Base-by-base conservation (phyloP, 1,140 invertebrate genomes). In the Dinoponera quadriceps region DNA sequence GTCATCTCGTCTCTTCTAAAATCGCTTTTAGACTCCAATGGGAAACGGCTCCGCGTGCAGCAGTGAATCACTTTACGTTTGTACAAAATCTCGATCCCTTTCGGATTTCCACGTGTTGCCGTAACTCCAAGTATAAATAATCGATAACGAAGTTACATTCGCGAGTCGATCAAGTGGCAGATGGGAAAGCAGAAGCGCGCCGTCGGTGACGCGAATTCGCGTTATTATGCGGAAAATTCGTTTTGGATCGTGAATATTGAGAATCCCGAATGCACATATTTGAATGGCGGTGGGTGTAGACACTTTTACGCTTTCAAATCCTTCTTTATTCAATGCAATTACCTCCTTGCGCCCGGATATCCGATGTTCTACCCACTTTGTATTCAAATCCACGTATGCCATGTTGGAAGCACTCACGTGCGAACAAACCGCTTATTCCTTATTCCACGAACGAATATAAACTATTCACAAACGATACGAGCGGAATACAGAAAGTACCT, bases 341-440 rank as follows among this genome's bases (percentile, higher is more conserved):
- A 87, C 86, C 85, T 84, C 69, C 74, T 84, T 77, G 75, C 48
- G 55, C 68, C 51, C 62, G 38, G 71, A 83, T 83, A 72, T 74
- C 71, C 85, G 54, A 82, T 55, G 75, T 81, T 82, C 74, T 29
- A 55, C 20, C 54, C 68, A 66, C 85, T 88, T 85, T 88, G 86
- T 85, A 88, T 88, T 88, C 83, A 85, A 88, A 88, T 87, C 75
- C 87, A 83, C 87, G 87, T 85, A 85, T 84, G 87, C 83, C 73
- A 83, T 88, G 84, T 88, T 78, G 83, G 68, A 85, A 66, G 86
- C 83, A 85, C 81, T 88, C 87, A 55, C 83, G 86, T 73, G 87
- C 86, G 83, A 88, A 88, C 74, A 83, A 85, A 88, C 83, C 78
- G 86, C 86, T 88, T 88, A 88, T 88, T 88, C 72, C 86, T 88